Evolutionary conservation across 1,140 invertebrate genomes (phyloP).

Genomic region (Lepidurus packardi): DNA sequence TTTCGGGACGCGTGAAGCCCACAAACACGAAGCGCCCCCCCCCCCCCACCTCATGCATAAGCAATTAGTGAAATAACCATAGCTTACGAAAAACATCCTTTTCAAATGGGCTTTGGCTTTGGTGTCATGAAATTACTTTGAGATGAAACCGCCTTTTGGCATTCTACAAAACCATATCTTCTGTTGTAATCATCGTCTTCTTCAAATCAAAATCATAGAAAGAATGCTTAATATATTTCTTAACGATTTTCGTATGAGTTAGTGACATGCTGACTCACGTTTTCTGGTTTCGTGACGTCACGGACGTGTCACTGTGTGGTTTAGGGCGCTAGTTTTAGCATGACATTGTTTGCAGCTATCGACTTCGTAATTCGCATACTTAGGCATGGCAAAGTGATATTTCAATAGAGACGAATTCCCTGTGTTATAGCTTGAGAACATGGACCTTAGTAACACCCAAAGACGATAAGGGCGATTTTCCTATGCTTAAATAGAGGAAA

Average conservation of each 20-base stretch:
- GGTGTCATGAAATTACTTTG: constrained; percentile 6
- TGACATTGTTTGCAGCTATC: no score
- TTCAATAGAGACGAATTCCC: no score
- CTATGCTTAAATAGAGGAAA: no score
- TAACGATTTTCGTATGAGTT: neutral
- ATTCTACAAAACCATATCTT: neutral
- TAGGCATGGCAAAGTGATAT: no score
- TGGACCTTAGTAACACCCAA: no score
- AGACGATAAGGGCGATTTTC: no score
- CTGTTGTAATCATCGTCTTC: neutral
- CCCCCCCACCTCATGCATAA: neutral
- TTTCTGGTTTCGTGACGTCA: no score
- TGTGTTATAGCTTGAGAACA: no score
- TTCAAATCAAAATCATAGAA: neutral
- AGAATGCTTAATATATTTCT: neutral
- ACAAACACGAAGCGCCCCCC: neutral
- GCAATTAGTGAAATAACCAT: constrained; percentile 19
- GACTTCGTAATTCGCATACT: no score
- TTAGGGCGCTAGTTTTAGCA: no score
- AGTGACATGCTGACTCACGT: no score
- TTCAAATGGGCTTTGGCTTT: constrained; percentile 2
- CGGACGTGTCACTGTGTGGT: no score
- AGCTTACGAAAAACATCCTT: constrained; percentile 11
- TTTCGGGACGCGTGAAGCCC: constrained; percentile 1
- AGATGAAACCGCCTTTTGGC: neutral